A percentile compares a stretch with the other conserved stretches of the same genome.
Evolutionary conservation across 2,113 vertebrate genomes (phyloP).

Genomic region (Myodes glareolus): DNA sequence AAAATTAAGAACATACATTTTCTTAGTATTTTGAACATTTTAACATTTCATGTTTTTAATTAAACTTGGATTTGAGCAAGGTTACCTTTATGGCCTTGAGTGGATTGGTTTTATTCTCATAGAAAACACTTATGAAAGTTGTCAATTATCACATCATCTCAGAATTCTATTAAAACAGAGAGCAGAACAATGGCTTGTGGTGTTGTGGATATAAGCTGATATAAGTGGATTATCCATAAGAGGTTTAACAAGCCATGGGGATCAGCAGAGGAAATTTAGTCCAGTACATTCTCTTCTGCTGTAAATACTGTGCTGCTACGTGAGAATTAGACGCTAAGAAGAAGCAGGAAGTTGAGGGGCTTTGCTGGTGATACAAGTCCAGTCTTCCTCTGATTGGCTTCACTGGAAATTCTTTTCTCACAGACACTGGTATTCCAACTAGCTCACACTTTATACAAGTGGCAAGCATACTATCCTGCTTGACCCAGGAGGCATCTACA

Average conservation of each 20-base stretch:
- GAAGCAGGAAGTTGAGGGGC: background rate
- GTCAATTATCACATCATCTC: conserved; percentile 58
- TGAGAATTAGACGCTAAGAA: conserved; percentile 35
- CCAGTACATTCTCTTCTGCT: background rate
- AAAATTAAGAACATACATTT: background rate
- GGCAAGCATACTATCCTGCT: background rate
- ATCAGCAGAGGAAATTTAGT: conserved; percentile 38
- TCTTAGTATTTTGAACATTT: background rate
- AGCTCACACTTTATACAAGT: background rate
- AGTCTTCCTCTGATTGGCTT: background rate
- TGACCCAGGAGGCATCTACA: background rate
- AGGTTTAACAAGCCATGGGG: conserved; percentile 57
- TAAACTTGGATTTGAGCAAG: conserved; percentile 49
- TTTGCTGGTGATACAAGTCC: background rate
- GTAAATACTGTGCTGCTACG: conserved; percentile 18
- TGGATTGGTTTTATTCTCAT: conserved; percentile 49
- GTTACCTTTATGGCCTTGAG: conserved; percentile 24
- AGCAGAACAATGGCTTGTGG: conserved; percentile 51
- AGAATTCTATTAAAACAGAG: conserved; percentile 64
- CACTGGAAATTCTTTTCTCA: background rate
- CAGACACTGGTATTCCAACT: background rate
- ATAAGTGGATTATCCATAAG: conserved; percentile 67
- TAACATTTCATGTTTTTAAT: conserved; percentile 9
- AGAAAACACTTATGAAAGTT: conserved; percentile 39
- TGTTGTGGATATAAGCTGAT: conserved; percentile 59